These are phyloP conservation scores for Cydia pomonella DNA, from an alignment of 1,140 invertebrate species.

Conservation along the genomic window DNA sequence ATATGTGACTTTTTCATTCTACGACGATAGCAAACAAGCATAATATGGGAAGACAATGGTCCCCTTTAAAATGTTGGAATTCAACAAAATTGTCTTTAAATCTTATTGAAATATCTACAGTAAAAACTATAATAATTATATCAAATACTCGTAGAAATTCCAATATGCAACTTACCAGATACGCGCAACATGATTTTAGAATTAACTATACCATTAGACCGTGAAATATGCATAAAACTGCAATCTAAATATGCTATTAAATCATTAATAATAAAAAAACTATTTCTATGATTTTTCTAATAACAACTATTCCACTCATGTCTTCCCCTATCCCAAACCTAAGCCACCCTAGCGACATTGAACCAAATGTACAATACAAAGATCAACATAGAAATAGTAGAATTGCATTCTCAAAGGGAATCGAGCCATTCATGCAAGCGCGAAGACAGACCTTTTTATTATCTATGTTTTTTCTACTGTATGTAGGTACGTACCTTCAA, in stretches of 20 bases:
- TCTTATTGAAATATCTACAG: too few species aligned
- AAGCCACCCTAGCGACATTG: slow-evolving; percentile 8
- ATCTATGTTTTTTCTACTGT: neutral
- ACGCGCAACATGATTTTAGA: too few species aligned
- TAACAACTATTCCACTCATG: neutral
- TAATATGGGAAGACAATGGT: too few species aligned
- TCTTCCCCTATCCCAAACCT: neutral
- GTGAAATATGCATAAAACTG: too few species aligned
- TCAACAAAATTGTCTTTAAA: too few species aligned
- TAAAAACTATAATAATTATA: too few species aligned
- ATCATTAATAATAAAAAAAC: neutral
- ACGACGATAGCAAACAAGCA: too few species aligned
- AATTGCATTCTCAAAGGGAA: slow-evolving; percentile 16
- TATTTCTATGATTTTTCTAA: neutral
- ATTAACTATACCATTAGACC: too few species aligned
- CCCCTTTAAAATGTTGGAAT: too few species aligned
- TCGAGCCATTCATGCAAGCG: slow-evolving; percentile 4
- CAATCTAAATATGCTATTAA: neutral
- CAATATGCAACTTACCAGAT: too few species aligned
- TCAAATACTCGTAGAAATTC: too few species aligned
- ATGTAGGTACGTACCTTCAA: neutral
- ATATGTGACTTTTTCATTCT: too few species aligned
- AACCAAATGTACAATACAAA: slow-evolving; percentile 12
- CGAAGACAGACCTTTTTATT: slow-evolving; percentile 9
- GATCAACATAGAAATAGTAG: slow-evolving; percentile 17